Conservation (phyloP, 1,140 invertebrate species). For the Leptoteleia sp. region DNA sequence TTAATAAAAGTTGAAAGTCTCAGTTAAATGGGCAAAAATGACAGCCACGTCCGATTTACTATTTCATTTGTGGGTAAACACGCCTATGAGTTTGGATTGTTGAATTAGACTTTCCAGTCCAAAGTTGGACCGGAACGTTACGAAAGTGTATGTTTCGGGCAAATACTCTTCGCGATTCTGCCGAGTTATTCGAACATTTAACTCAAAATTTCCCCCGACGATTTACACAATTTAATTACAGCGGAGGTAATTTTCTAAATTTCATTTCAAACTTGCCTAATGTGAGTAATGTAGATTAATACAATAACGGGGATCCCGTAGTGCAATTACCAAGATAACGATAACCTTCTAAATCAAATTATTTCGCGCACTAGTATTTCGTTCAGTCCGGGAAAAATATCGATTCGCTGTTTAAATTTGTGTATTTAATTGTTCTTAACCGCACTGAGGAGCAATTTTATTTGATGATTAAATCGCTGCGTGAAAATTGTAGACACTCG, state of each 20-base stretch:
- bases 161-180: slow-evolving; percentile 24
- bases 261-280: neutral
- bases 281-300: neutral
- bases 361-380: too few relatives aligned
- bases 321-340: too few relatives aligned
- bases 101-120: neutral
- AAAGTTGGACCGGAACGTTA: neutral
- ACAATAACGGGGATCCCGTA: too few relatives aligned
- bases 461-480: too few relatives aligned
- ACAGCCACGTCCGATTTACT: slow-evolving; percentile 11
- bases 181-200: slow-evolving; percentile 23
- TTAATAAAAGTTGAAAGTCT: slow-evolving; percentile 1
- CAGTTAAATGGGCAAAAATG: neutral
- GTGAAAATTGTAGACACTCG: too few relatives aligned
- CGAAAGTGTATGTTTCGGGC: slow-evolving; percentile 20
- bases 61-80: slow-evolving; percentile 39
- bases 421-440: too few relatives aligned
- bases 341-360: too few relatives aligned
- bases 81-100: slow-evolving; percentile 14
- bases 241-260: slow-evolving; percentile 27
- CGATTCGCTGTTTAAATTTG: too few relatives aligned
- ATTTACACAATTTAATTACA: slow-evolving; percentile 31
- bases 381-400: too few relatives aligned
- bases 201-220: slow-evolving; percentile 5
- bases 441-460: too few relatives aligned